These are phyloP conservation scores for Pocota personata DNA, from an alignment of 2,888 invertebrate species.

Conservation along the genomic window DNA sequence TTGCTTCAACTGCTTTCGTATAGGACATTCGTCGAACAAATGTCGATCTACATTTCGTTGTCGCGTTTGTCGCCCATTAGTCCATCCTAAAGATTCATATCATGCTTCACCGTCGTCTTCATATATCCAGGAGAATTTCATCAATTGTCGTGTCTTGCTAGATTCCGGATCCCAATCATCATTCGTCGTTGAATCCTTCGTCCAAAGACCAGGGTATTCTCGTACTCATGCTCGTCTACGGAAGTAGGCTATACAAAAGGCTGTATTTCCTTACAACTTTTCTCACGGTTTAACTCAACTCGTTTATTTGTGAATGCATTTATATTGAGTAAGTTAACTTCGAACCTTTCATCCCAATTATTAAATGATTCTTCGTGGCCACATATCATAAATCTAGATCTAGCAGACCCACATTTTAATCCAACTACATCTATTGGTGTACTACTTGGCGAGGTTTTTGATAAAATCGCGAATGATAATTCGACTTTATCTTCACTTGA, in stretches of 20 bases:
- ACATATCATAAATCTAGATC: too few species aligned
- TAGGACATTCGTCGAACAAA: slow-evolving; percentile 2
- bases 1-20: background rate
- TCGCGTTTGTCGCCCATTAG: background rate
- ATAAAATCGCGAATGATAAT: background rate
- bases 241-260: slow-evolving; percentile 15
- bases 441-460: slow-evolving; percentile 8
- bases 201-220: background rate
- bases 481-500: too few species aligned
- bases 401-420: too few species aligned
- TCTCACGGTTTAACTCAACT: background rate
- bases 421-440: background rate
- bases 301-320: background rate
- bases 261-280: background rate
- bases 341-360: background rate
- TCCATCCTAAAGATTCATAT: background rate
- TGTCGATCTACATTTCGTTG: background rate
- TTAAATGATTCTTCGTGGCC: background rate
- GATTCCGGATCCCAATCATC: background rate
- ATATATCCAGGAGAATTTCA: background rate
- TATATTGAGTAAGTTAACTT: slow-evolving; percentile 5
- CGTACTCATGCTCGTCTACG: background rate
- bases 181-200: background rate
- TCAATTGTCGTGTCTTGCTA: background rate
- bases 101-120: background rate